phyloP scores from a whole-genome alignment of 2,888 invertebrate species.

The Tenthredo mesomela region DNA sequence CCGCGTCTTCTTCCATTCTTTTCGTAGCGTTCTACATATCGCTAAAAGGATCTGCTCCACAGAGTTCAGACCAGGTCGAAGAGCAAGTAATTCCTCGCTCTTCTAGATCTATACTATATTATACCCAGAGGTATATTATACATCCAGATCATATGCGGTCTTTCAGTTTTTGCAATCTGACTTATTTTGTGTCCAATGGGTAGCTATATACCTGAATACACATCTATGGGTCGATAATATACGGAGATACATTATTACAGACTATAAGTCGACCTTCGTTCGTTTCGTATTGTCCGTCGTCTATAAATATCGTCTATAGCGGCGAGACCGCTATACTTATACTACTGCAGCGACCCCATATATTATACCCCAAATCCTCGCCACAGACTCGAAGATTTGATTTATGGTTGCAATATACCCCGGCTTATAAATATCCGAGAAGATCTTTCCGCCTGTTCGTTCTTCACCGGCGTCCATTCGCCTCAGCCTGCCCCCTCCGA shows the following conservation, averaged over 20 bases:
- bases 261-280: conserved; percentile 5
- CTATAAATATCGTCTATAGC: conserved; percentile 24
- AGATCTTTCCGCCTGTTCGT: conserved; percentile 55
- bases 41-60: neutral
- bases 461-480: conserved; percentile 58
- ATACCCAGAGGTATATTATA: neutral
- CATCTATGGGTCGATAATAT: neutral
- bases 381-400: conserved; percentile 57
- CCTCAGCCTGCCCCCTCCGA: conserved; percentile 49
- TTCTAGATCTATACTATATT: neutral
- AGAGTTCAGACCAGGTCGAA: neutral
- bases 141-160: neutral
- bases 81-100: neutral
- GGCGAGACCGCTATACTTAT: conserved; percentile 1
- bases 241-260: neutral
- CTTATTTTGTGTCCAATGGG: neutral
- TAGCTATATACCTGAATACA: neutral
- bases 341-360: neutral
- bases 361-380: conserved; percentile 32
- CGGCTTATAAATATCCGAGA: conserved; percentile 70
- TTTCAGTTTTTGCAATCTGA: neutral
- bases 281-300: neutral
- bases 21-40: neutral
- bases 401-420: conserved; percentile 66
- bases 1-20: neutral